Conservation (phyloP, 2,113 vertebrate species). For the Psephotus haematonotus region DNA sequence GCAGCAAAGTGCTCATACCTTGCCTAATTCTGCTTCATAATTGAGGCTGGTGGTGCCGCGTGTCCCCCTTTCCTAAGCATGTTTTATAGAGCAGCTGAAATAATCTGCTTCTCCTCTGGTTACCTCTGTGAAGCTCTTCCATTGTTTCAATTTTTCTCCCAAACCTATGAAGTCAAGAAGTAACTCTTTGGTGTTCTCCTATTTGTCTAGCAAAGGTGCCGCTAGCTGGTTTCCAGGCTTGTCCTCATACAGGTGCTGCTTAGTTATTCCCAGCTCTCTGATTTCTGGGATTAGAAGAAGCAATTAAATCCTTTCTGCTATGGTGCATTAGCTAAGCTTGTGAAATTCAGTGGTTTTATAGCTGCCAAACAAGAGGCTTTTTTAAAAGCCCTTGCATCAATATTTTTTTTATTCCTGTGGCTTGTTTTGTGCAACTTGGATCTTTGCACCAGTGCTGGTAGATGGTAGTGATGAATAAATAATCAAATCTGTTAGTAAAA, state of each 20-base stretch:
- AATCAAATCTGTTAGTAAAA: conserved; percentile 14
- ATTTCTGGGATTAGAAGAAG: neutral
- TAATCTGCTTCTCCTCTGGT: neutral
- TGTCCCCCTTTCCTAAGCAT: neutral
- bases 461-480: conserved; percentile 26
- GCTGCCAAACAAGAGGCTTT: neutral
- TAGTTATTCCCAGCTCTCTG: neutral
- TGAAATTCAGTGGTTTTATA: neutral
- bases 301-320: neutral
- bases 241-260: neutral
- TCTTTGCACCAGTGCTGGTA: neutral
- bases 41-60: neutral
- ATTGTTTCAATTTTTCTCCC: neutral
- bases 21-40: neutral
- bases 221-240: neutral
- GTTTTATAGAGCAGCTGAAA: neutral
- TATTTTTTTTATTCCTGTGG: neutral
- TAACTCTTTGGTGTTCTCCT: neutral
- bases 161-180: neutral
- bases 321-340: neutral
- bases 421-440: neutral
- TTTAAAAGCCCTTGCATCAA: neutral
- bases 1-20: neutral
- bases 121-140: neutral
- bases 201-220: neutral